These are phyloP conservation scores for Tetragnatha versicolor DNA, from an alignment of 1,140 invertebrate genomes.

Conservation along the genomic window DNA sequence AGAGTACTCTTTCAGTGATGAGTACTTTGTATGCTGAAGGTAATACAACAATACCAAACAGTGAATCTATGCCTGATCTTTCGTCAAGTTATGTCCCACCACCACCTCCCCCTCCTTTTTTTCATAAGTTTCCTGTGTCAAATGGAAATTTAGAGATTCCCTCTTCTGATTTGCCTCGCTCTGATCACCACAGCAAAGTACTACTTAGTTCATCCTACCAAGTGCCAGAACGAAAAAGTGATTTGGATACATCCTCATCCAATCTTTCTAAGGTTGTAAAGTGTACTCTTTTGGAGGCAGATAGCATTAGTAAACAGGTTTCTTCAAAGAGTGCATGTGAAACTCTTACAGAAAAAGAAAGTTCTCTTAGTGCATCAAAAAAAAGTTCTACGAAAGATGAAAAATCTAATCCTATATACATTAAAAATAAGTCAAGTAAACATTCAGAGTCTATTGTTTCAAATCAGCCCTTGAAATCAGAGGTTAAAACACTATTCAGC, in stretches of 20 bases:
- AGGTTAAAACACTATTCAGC: constrained; percentile 14
- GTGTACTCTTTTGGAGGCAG: not conserved
- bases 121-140: constrained; percentile 24
- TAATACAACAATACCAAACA: constrained; percentile 53
- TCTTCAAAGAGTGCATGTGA: not conserved
- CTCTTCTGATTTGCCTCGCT: not conserved
- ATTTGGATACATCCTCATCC: not conserved
- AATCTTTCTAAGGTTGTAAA: not conserved
- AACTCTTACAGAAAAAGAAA: not conserved
- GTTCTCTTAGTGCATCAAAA: not conserved
- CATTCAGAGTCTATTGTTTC: constrained; percentile 27
- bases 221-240: constrained; percentile 7
- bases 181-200: constrained; percentile 1
- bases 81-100: constrained; percentile 40
- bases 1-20: constrained; percentile 70
- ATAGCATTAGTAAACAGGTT: not conserved
- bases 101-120: constrained; percentile 43
- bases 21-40: constrained; percentile 54
- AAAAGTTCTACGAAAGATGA: not conserved
- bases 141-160: constrained; percentile 9
- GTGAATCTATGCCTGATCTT: constrained; percentile 67
- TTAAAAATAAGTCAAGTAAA: constrained; percentile 5
- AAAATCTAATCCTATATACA: not conserved
- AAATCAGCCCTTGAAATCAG: constrained; percentile 37
- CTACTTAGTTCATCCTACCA: constrained; percentile 8